These are phyloP conservation scores for Istiophorus platypterus DNA, from an alignment of 2,113 vertebrate species.

Conservation along the genomic window DNA sequence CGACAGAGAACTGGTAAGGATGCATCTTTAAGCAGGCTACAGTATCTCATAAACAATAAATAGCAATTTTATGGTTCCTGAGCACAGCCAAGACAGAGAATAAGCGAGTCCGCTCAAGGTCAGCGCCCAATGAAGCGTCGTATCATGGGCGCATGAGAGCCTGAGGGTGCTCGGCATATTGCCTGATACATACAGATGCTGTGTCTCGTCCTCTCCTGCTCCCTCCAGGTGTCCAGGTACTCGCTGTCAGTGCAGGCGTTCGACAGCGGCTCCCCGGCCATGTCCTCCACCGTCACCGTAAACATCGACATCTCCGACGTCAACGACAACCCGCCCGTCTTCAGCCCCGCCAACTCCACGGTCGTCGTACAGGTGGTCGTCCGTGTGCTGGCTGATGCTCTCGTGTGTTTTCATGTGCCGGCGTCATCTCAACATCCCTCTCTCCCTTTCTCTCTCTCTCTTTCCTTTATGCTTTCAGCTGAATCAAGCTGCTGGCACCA, in stretches of 20 bases:
- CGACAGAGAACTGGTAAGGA: conserved; percentile 94
- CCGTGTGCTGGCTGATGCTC: neutral
- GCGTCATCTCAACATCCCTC: neutral
- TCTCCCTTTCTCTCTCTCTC: no score
- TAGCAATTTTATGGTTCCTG: conserved; percentile 66
- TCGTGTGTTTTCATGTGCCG: neutral
- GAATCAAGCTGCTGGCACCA: conserved; percentile 92
- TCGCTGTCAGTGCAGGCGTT: conserved; percentile 92
- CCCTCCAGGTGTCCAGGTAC: conserved; percentile 91
- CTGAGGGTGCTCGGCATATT: conserved; percentile 17
- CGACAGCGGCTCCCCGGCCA: conserved; percentile 91
- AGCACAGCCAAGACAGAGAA: conserved; percentile 42
- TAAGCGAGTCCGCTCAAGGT: conserved; percentile 51
- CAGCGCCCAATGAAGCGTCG: conserved; percentile 32
- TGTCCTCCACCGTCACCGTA: conserved; percentile 92
- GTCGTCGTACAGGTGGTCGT: conserved; percentile 91
- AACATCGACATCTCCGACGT: conserved; percentile 96
- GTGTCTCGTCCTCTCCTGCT: neutral
- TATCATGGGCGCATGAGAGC: conserved; percentile 38
- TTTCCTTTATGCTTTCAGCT: conserved; percentile 86
- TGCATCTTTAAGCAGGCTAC: conserved; percentile 16
- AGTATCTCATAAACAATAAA: conserved; percentile 58
- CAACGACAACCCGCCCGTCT: conserved; percentile 94
- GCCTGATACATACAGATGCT: conserved; percentile 46
- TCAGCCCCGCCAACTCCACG: conserved; percentile 92